A percentile compares a stretch with the other conserved stretches of the same genome.
Evolutionary conservation across 1,140 invertebrate species (phyloP).

Genomic region (Euwallacea fornicatus): DNA sequence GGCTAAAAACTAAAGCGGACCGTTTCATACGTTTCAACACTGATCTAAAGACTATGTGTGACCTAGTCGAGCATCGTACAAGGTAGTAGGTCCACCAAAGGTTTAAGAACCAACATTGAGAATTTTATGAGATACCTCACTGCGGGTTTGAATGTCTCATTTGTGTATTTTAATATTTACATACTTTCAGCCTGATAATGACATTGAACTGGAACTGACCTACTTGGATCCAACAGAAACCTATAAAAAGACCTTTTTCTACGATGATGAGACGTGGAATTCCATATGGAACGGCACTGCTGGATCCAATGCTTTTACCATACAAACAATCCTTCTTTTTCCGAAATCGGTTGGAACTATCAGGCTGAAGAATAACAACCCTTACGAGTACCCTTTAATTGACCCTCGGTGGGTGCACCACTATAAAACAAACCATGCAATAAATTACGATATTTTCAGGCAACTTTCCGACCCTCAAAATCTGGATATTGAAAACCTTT

Average conservation of each 20-base stretch:
- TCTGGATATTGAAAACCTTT: constrained; percentile 48
- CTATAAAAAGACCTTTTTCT: constrained; percentile 34
- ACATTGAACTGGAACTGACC: constrained; percentile 38
- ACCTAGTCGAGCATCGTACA: no score
- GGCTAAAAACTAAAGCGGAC: no score
- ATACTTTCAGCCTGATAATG: constrained; percentile 17
- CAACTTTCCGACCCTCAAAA: constrained; percentile 56
- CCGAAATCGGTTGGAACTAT: constrained; percentile 76
- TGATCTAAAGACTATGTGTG: no score
- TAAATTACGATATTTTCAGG: constrained; percentile 5
- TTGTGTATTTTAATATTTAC: no score
- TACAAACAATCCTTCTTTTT: constrained; percentile 54
- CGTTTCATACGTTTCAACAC: no score
- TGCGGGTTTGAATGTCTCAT: no score
- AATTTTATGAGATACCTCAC: no score
- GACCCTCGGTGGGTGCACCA: constrained; percentile 59
- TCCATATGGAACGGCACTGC: constrained; percentile 36
- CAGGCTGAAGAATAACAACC: constrained; percentile 67
- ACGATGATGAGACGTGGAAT: constrained; percentile 38
- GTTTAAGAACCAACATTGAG: no score
- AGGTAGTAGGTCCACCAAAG: no score
- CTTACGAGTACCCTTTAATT: constrained; percentile 74
- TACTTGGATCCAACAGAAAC: constrained; percentile 29
- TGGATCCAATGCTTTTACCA: constrained; percentile 14
- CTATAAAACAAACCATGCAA: no score